Conservation (phyloP, 2,113 vertebrate species). For the Eptesicus fuscus region DNA sequence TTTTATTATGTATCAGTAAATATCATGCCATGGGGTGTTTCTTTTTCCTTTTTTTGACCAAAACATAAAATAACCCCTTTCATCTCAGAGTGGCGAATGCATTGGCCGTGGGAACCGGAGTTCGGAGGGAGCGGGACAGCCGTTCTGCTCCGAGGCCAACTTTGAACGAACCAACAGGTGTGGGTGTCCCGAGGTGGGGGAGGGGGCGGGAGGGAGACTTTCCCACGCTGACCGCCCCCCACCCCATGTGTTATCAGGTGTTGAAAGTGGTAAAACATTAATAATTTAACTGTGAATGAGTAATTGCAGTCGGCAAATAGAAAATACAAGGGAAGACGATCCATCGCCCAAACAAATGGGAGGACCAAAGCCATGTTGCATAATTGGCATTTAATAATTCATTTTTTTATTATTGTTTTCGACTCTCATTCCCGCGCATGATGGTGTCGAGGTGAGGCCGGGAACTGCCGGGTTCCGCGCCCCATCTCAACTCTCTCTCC, state of each 20-base stretch:
- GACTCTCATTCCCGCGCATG: constrained; percentile 71
- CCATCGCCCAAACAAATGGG: constrained; percentile 72
- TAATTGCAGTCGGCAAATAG: constrained; percentile 72
- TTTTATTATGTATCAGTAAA: constrained; percentile 89
- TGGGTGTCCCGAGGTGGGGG: background rate
- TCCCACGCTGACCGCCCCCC: constrained; percentile 32
- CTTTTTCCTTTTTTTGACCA: constrained; percentile 64
- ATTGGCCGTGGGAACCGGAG: constrained; percentile 79
- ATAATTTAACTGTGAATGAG: constrained; percentile 76
- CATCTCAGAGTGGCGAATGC: constrained; percentile 75
- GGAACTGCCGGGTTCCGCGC: constrained; percentile 53
- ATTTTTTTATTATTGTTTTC: constrained; percentile 80
- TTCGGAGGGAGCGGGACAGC: constrained; percentile 70
- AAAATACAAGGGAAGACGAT: constrained; percentile 69
- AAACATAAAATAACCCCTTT: constrained; percentile 84
- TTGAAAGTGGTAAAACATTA: constrained; percentile 64
- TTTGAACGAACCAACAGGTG: constrained; percentile 71
- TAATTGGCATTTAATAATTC: constrained; percentile 83
- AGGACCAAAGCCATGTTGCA: constrained; percentile 62
- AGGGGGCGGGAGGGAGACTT: background rate
- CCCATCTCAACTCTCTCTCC: constrained; percentile 75
- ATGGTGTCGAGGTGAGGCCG: constrained; percentile 66
- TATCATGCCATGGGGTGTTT: constrained; percentile 78
- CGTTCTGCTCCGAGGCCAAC: background rate
- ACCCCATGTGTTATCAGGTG: constrained; percentile 68